Base-by-base conservation (phyloP, 2,888 invertebrate species). In the Allygus modestus region DNA sequence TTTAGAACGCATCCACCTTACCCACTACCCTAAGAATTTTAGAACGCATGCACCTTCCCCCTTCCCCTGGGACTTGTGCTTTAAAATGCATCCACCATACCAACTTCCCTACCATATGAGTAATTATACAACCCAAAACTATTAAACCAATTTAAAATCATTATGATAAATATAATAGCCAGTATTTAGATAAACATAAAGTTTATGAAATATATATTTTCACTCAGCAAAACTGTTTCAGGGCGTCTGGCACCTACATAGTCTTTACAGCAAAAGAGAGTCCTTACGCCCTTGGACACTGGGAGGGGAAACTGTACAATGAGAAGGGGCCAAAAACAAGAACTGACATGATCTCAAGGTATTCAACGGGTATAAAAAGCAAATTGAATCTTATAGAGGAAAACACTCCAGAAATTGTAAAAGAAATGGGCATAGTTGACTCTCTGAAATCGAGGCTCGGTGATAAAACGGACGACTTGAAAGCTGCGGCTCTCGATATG, bases 251-350 rank as follows among this genome's bases (percentile, higher is more conserved):
- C 0, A 31, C 28, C 4, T 65, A 65, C n/a, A 28, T 65, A 28
- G 17, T 15, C 28, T 65, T 11, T 15, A 65, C 65, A 17, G 26
- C 65, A 4, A 2, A 65, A 26, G 12, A 28, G 65, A 65, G 15
- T 4, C 65, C 65, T 15, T 65, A 65, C 65, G 65, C 65, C 15
- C 65, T 65, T 0, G 65, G 65, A 28, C 65, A 28, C 15, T 65
- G 65, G 65, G 28, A 65, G 17, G 31, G 17, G n/a, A 12, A 28
- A 15, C 65, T 65, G 11, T 65, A 65, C 28, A 2, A 31, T 2
- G 31, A 28, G 2, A 28, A 28, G 17, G 65, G 65, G 4, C 65
- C 65, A 15, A 26, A 65, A 65, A 9, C 0, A 4, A 28, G 31
- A 65, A 28, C 1, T 28, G 31, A 65, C 20, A 28, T 31, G 2